Evolutionary conservation across 2,888 invertebrate genomes (phyloP).

Genomic region (Melolontha melolontha): DNA sequence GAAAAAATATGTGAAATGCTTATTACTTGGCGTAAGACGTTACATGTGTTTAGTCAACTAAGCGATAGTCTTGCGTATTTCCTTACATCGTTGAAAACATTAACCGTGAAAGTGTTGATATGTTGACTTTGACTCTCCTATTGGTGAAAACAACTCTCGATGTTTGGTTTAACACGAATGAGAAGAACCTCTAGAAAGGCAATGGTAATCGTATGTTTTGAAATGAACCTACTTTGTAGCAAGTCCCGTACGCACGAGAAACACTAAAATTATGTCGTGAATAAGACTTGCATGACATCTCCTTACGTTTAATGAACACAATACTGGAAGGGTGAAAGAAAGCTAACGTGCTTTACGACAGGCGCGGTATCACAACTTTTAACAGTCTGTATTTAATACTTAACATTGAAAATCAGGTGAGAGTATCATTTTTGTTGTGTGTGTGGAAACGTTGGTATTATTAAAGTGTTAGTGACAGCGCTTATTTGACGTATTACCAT

Average conservation of each 20-base stretch:
- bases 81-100: neutral
- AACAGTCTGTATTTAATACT: slow-evolving; percentile 23
- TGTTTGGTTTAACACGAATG: slow-evolving; percentile 1
- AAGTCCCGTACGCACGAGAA: slow-evolving; percentile 18
- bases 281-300: neutral
- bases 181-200: slow-evolving; percentile 19
- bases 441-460: slow-evolving; percentile 31
- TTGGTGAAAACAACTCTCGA: slow-evolving; percentile 28
- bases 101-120: slow-evolving; percentile 31
- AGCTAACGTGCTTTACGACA: slow-evolving; percentile 17
- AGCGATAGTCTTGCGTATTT: too few species aligned
- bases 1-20: slow-evolving; percentile 1
- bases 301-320: too few species aligned
- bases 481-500: neutral
- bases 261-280: neutral
- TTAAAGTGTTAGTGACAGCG: neutral
- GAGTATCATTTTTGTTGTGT: slow-evolving; percentile 36
- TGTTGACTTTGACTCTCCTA: slow-evolving; percentile 24
- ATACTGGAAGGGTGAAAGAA: slow-evolving; percentile 27
- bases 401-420: slow-evolving; percentile 22
- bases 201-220: slow-evolving; percentile 6
- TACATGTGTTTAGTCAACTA: neutral
- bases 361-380: slow-evolving; percentile 5
- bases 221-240: slow-evolving; percentile 32
- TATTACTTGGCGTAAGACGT: slow-evolving; percentile 11